A percentile compares a stretch with the other conserved stretches of the same genome.
Evolutionary conservation across 2,888 invertebrate species (phyloP).

Genomic region (Brenthis daphne): DNA sequence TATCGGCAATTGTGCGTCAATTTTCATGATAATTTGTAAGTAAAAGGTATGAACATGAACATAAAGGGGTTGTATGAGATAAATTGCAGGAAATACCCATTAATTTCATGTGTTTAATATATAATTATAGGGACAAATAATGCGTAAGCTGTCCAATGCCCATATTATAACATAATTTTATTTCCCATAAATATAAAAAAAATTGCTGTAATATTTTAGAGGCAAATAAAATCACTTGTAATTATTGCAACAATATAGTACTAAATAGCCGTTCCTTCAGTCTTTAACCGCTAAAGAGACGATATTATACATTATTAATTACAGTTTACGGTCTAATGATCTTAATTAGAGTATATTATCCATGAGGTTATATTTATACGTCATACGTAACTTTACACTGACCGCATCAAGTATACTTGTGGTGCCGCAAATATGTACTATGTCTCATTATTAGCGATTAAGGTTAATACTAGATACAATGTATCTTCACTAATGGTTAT

Average conservation of each 20-base stretch:
- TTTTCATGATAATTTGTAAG: too few relatives aligned
- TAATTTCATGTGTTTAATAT: too few relatives aligned
- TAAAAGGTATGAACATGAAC: too few relatives aligned
- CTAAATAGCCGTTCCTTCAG: constrained; percentile 6
- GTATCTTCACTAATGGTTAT: background rate
- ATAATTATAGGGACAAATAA: too few relatives aligned
- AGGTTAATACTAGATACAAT: constrained; percentile 13
- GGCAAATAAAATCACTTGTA: too few relatives aligned
- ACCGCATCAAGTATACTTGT: constrained; percentile 29
- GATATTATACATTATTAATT: constrained; percentile 31
- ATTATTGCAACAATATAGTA: background rate
- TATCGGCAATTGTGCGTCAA: too few relatives aligned
- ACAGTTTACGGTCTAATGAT: constrained; percentile 34
- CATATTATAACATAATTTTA: too few relatives aligned
- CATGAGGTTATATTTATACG: constrained; percentile 32
- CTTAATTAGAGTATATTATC: constrained; percentile 37
- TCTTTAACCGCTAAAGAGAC: constrained; percentile 18
- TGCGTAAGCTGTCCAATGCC: too few relatives aligned
- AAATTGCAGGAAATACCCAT: too few relatives aligned
- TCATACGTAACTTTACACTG: constrained; percentile 29
- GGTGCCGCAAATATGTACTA: constrained; percentile 18
- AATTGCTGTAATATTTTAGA: too few relatives aligned
- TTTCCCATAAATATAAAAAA: too few relatives aligned
- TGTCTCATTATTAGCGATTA: constrained; percentile 13
- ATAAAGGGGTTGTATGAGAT: too few relatives aligned